These are phyloP conservation scores for Seira sanloemensis DNA, from an alignment of 2,888 invertebrate genomes.

Conservation along the genomic window DNA sequence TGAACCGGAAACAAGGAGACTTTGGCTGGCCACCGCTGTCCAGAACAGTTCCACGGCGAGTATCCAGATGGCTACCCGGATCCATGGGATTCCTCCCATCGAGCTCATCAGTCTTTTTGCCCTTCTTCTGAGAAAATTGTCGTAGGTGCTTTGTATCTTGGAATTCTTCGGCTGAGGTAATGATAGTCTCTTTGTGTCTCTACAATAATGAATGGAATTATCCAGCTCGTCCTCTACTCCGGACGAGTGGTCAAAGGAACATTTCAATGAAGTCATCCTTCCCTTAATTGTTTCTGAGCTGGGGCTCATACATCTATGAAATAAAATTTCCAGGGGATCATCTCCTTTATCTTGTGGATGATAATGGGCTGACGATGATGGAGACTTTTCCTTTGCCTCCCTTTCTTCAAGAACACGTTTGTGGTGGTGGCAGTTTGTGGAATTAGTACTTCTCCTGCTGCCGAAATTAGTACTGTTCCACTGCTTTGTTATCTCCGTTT, in stretches of 20 bases:
- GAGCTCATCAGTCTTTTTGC: conserved; percentile 67
- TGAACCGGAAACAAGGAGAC: not conserved
- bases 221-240: not conserved
- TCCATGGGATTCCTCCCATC: not conserved
- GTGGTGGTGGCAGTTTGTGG: conserved; percentile 24
- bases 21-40: conserved; percentile 13
- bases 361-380: conserved; percentile 20
- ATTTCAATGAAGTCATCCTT: not conserved
- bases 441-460: conserved; percentile 21
- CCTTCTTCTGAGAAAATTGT: conserved; percentile 70
- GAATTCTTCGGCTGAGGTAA: conserved; percentile 36
- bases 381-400: not conserved
- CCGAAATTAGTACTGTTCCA: conserved; percentile 1
- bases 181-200: conserved; percentile 24
- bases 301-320: conserved; percentile 50
- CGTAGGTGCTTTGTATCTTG: not conserved
- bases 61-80: conserved; percentile 43
- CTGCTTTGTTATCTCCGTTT: not conserved
- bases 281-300: not conserved
- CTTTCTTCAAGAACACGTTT: conserved; percentile 20
- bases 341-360: not conserved
- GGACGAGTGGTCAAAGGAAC: conserved; percentile 53
- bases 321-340: conserved; percentile 49
- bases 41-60: conserved; percentile 33
- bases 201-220: conserved; percentile 9